Evolutionary conservation across 2,797 vertebrate species (phyloP).

Genomic region (Sebastes reedi): DNA sequence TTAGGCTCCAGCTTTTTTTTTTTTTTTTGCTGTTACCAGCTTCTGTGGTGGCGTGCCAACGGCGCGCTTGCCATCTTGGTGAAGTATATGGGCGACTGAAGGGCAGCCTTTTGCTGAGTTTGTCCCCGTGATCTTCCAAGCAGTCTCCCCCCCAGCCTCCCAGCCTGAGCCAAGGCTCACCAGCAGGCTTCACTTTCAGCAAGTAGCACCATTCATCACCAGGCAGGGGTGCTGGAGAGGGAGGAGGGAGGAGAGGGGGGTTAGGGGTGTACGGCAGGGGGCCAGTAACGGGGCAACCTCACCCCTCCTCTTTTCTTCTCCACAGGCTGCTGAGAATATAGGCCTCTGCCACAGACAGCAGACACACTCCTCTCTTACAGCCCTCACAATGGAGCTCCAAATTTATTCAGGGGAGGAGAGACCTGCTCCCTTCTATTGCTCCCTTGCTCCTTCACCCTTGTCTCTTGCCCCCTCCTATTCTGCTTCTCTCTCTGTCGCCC

Average conservation of each 20-base stretch:
- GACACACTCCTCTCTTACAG: constrained; percentile 79
- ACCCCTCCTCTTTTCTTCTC: constrained; percentile 68
- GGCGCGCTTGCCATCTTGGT: constrained; percentile 42
- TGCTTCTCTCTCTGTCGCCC: constrained; percentile 49
- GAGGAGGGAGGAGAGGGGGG: not conserved
- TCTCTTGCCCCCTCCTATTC: constrained; percentile 62
- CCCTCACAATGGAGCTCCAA: constrained; percentile 70
- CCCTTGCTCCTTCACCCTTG: constrained; percentile 77
- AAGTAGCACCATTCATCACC: constrained; percentile 86
- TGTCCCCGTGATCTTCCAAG: constrained; percentile 77
- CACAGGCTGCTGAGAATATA: constrained; percentile 77
- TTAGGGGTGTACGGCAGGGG: constrained; percentile 57
- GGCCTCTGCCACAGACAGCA: constrained; percentile 78
- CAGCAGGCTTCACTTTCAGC: constrained; percentile 85
- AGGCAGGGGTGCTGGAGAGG: constrained; percentile 74
- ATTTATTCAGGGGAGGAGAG: constrained; percentile 76
- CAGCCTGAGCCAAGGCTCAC: constrained; percentile 78
- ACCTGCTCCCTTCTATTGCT: constrained; percentile 69
- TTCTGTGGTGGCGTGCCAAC: constrained; percentile 54
- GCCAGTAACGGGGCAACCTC: constrained; percentile 71
- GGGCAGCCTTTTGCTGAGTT: constrained; percentile 75
- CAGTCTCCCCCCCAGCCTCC: constrained; percentile 66
- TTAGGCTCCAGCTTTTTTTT: not conserved
- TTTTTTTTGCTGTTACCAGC: not conserved
- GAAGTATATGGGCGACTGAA: constrained; percentile 67